A percentile compares a stretch with the other conserved stretches of the same genome.
These are phyloP conservation scores for Araneus ventricosus DNA, from an alignment of 1,140 invertebrate species.

Conservation along the genomic window DNA sequence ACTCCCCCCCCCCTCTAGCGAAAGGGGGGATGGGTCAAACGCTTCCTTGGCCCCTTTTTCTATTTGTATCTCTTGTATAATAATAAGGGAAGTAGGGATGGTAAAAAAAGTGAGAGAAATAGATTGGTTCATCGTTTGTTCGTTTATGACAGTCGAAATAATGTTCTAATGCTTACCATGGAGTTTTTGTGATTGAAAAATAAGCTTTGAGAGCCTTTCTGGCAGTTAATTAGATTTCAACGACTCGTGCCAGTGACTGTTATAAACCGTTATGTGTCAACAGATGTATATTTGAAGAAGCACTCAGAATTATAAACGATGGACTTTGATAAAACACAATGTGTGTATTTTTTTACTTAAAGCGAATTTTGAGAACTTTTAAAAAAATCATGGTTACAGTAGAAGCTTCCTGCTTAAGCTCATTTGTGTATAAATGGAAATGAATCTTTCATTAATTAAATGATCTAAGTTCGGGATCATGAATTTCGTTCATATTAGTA, in stretches of 20 bases:
- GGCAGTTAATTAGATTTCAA: conserved; percentile 42
- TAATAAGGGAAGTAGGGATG: not conserved
- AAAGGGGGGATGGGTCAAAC: conserved; percentile 33
- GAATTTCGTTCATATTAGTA: no score
- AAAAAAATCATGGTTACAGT: no score
- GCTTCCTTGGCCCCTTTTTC: conserved; percentile 37
- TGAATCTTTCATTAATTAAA: no score
- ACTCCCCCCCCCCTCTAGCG: not conserved
- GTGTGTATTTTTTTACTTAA: no score
- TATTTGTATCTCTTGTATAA: not conserved
- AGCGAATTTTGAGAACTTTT: no score
- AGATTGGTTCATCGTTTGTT: conserved; percentile 35
- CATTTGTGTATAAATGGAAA: no score
- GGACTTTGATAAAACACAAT: no score
- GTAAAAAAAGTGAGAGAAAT: conserved; percentile 37
- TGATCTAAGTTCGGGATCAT: no score
- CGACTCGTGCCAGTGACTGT: conserved; percentile 34
- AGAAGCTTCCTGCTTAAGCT: no score
- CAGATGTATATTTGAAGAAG: not conserved
- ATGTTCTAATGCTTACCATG: conserved; percentile 26
- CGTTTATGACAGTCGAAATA: conserved; percentile 28
- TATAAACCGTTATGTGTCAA: conserved; percentile 44
- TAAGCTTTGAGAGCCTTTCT: conserved; percentile 8
- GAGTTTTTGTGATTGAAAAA: conserved; percentile 65
- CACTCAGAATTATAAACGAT: not conserved